Conservation (phyloP, 1,140 invertebrate species). For the Hypsibius dujardini region DNA sequence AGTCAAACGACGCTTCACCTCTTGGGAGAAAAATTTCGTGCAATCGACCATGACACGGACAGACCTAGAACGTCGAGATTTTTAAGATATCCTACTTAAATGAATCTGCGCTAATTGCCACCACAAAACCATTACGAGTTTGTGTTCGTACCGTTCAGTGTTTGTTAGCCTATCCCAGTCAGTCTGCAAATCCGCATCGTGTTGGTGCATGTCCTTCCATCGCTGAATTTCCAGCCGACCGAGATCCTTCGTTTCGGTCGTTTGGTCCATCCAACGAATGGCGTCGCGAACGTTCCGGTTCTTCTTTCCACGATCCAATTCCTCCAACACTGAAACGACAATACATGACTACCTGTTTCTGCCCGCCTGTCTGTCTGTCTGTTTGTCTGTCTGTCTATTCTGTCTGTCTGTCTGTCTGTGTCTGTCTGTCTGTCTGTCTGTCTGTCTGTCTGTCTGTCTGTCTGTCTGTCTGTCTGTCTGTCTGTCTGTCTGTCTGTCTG, state of each 20-base stretch:
- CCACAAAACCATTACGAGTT: too few species aligned
- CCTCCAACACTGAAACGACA: not conserved
- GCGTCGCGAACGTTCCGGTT: not conserved
- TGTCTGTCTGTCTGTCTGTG: too few species aligned
- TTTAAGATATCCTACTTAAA: too few species aligned
- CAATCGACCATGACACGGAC: conserved; percentile 16
- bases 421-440: too few species aligned
- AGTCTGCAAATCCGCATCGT: not conserved
- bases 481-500: too few species aligned
- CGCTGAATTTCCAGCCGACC: not conserved
- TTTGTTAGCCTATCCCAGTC: not conserved
- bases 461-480: too few species aligned
- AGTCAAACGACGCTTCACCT: not conserved
- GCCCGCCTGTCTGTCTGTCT: too few species aligned
- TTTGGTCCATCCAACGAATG: not conserved
- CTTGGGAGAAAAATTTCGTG: conserved; percentile 2
- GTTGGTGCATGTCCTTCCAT: conserved; percentile 14
- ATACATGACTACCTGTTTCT: not conserved
- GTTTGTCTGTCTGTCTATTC: too few species aligned
- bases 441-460: too few species aligned
- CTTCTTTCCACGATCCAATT: not conserved
- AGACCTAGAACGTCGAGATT: not conserved
- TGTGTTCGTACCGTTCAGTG: conserved; percentile 4
- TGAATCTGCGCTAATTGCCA: too few species aligned
- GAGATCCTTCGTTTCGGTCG: conserved; percentile 13